Evolutionary conservation across 1,140 invertebrate species (phyloP).

Genomic region (Papilio aristodemus): DNA sequence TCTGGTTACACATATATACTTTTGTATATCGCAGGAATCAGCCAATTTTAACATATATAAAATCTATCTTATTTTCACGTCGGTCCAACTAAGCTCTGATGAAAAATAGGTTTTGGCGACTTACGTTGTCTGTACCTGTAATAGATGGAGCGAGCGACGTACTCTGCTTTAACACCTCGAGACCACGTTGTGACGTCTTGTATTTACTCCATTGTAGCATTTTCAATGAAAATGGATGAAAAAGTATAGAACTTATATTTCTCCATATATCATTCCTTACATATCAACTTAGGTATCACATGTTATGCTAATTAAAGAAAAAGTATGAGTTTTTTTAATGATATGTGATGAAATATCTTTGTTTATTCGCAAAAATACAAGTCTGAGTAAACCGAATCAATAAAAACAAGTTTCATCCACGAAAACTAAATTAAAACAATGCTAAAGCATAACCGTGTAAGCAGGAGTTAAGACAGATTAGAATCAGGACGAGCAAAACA

Average conservation of each 20-base stretch:
- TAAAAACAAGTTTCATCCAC: neutral
- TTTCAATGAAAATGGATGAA: too few species aligned
- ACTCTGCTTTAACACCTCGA: neutral
- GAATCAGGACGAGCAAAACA: slow-evolving; percentile 15
- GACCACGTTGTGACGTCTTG: neutral
- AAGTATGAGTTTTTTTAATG: too few species aligned
- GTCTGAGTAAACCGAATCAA: neutral
- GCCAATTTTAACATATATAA: neutral
- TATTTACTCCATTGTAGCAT: too few species aligned
- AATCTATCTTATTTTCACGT: neutral
- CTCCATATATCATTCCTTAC: too few species aligned
- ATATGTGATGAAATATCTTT: too few species aligned
- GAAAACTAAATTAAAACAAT: slow-evolving; percentile 5
- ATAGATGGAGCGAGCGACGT: slow-evolving; percentile 1
- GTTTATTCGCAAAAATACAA: too few species aligned
- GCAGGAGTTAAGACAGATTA: slow-evolving; percentile 20
- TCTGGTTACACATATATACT: too few species aligned
- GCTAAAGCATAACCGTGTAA: slow-evolving; percentile 14
- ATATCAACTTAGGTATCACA: neutral
- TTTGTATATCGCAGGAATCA: too few species aligned
- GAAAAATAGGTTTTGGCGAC: slow-evolving; percentile 17
- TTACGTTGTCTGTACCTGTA: slow-evolving; percentile 19
- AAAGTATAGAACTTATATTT: neutral
- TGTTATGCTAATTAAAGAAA: too few species aligned
- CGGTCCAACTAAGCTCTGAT: neutral